A percentile compares a stretch with the other conserved stretches of the same genome.
phyloP scores from a whole-genome alignment of 2,113 vertebrate species.

The Hippocampus mohnikei region DNA sequence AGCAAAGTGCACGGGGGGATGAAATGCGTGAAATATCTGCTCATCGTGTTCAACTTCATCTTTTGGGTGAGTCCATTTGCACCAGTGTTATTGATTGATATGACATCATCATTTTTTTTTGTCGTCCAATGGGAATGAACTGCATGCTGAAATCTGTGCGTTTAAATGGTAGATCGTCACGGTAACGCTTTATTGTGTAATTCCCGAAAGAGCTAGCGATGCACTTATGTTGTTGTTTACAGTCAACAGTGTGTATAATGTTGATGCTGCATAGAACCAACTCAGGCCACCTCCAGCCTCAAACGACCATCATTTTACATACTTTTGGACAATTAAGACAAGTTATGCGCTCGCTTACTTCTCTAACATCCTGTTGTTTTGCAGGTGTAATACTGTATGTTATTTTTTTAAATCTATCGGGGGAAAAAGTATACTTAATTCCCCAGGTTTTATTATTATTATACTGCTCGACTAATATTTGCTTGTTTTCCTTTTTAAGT shows the following conservation, averaged over 20 bases:
- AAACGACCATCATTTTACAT: background rate
- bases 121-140: background rate
- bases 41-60: constrained; percentile 90
- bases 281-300: background rate
- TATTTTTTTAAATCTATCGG: no score
- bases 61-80: constrained; percentile 83
- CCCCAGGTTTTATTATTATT: background rate
- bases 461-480: no score
- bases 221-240: background rate
- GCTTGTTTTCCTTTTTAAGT: no score
- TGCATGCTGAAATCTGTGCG: background rate
- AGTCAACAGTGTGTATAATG: background rate
- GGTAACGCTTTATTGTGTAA: background rate
- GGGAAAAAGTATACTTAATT: no score
- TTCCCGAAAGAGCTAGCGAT: background rate
- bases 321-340: no score
- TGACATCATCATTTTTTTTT: background rate
- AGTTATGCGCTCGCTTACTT: no score
- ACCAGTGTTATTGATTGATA: background rate
- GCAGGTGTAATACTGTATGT: no score
- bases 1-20: constrained; percentile 81
- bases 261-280: background rate
- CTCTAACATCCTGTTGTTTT: no score
- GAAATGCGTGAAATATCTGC: constrained; percentile 92
- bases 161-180: background rate